Evolutionary conservation across 2,888 invertebrate species (phyloP).

Genomic region (Aleiodes alternator): DNA sequence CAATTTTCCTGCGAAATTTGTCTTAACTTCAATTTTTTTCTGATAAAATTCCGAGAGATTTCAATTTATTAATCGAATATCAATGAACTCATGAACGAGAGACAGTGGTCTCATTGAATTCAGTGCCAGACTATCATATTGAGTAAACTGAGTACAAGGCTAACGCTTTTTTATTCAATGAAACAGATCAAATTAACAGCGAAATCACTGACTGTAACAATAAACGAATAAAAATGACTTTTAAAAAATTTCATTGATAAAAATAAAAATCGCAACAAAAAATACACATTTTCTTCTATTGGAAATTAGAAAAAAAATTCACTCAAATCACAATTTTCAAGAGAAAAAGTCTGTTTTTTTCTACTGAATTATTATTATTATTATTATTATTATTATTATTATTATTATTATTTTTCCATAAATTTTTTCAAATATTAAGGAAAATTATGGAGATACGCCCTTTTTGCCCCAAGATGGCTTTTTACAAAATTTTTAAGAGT

Average conservation of each 20-base stretch:
- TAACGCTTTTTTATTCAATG: conserved; percentile 9
- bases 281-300: too few species aligned
- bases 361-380: too few species aligned
- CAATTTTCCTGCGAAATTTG: neutral
- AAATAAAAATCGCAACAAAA: neutral
- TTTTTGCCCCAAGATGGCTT: too few species aligned
- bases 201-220: conserved; percentile 9
- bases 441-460: too few species aligned
- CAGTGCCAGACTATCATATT: conserved; percentile 3
- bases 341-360: too few species aligned
- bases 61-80: conserved; percentile 73
- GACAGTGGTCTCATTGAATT: conserved; percentile 73
- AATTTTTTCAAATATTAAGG: too few species aligned
- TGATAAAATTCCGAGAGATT: conserved; percentile 40
- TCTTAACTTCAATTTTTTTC: neutral
- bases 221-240: conserved; percentile 5
- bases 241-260: conserved; percentile 3
- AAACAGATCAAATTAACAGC: conserved; percentile 5
- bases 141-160: neutral
- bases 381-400: too few species aligned
- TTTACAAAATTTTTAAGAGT: too few species aligned
- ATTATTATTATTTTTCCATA: too few species aligned
- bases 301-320: too few species aligned
- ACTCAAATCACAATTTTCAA: too few species aligned
- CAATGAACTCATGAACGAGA: conserved; percentile 69